Evolutionary conservation across 2,888 invertebrate genomes (phyloP), one percentile per base, ranked within the genome.

Genomic region (Yponomeuta cagnagella): DNA sequence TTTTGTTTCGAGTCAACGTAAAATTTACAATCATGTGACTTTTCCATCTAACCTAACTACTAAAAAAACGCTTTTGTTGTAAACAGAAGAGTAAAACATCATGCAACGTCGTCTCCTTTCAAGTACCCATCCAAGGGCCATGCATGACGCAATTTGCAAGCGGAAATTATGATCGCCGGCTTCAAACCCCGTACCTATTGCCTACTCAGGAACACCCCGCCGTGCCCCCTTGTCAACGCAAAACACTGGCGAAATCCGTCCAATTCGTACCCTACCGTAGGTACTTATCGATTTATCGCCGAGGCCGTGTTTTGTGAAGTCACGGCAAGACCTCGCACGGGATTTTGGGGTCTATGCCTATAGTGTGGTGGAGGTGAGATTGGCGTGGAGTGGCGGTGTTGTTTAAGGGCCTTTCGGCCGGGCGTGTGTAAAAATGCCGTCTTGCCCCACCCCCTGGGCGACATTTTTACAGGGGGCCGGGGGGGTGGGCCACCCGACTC

Each of bases 211-310:
- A 88, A 88, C 86, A 84, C 81, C 75, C 79, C 76, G 85, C 83
- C 83, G 52, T 2, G 15, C 12, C 12, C 52, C 77, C 75, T 78
- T 81, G 80, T 81, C 82, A 80, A 82, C 87, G 88, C 85, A 88
- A 88, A 88, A 85, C 86, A 82, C 84, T 85, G 85, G 52, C 85
- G 81, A 87, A 88, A 88, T 85, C 87, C 80, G 80, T 87, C 87
- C 89, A 90, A 89, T 90, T 89, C 87, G 86, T 88, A 87, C 89
- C 87, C 88, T 86, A 82, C 80, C 82, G 43, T 89, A 87, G 84
- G 84, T 89, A 89, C 86, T 87, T 90, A 92, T 92, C 87, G 91
- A 91, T 91, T 89, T 88, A 90, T 89, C 78, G 87, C 89, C 84
- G 77, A 80, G 77, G 79, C 77, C 79, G 80, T 82, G 83, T 84